Evolutionary conservation across 2,797 vertebrate species (phyloP).

Genomic region (Cichlasoma orientale): DNA sequence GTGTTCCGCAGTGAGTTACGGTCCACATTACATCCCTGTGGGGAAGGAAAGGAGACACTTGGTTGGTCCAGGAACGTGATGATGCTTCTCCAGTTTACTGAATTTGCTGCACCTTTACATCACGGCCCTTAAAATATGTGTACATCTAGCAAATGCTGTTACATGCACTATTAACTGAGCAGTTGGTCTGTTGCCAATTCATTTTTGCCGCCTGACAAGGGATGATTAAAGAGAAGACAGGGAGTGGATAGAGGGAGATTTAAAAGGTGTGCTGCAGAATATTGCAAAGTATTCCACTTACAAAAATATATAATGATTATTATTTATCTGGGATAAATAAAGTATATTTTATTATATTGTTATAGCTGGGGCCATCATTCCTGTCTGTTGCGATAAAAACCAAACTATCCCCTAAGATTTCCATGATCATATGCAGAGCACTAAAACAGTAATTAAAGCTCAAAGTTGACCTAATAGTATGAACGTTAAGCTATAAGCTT

Average conservation of each 20-base stretch:
- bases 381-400: not conserved
- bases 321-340: not conserved
- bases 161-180: constrained; percentile 10
- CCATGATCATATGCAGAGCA: not conserved
- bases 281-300: not conserved
- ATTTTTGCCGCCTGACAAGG: constrained; percentile 8
- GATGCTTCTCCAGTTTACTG: constrained; percentile 10
- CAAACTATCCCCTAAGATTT: not conserved
- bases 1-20: constrained; percentile 13
- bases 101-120: not conserved
- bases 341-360: not conserved
- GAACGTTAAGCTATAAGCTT: not conserved
- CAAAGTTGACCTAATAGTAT: not conserved
- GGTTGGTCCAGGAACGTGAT: not conserved
- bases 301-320: not conserved
- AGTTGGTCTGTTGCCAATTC: constrained; percentile 21
- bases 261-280: not conserved
- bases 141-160: not conserved
- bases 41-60: not conserved
- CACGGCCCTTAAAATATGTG: not conserved
- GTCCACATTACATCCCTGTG: not conserved
- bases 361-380: not conserved
- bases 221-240: not conserved
- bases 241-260: not conserved
- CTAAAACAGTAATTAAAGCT: not conserved